Base-by-base conservation (phyloP, 92 coral and sea anemone species). In the Parazoanthus darwini region DNA sequence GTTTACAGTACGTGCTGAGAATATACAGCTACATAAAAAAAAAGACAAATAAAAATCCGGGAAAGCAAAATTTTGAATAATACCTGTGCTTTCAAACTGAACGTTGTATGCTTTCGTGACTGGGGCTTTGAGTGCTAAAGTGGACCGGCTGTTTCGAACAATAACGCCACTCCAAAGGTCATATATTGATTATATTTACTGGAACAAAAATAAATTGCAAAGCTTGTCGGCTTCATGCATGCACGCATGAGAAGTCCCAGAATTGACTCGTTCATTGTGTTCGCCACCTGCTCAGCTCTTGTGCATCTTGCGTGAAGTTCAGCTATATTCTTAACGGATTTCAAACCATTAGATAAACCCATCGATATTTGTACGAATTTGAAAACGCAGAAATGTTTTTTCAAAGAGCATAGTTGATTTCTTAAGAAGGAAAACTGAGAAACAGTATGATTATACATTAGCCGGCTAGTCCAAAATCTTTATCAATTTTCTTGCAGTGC, bases 111-210 rank as follows among this genome's bases (percentile, higher is more conserved):
- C 25, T 3, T 83, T 84, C 87, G 87, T 84, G 79, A 84, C 87
- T 84, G 15, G 20, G 87, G 16, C 36, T 68, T 13, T 23, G 77
- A 83, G 50, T 46, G 46, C 35, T 48, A 51, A 70, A 84, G 26
- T 63, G 38, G n/a, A 48, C 86, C 37, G 48, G 43, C 36, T 65
- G 54, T 82, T 36, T 25, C 0, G 39, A 83, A 83, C 87, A 83
- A 83, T 68, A 68, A 68, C 14, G 15, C 10, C 66, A 84, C 87
- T 84, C 44, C n/a, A 44, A 48, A 84, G 78, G 79, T 67, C 86
- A 82, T 82, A 23, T 10, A 5, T 36, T 39, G n/a, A 82, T 37
- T 82, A 1, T 26, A 42, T 50, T 29, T 3, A 10, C 44, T 39
- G 38, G 25, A 26, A 68, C 7, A 14, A 29, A 23, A 43, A 82